Evolutionary conservation across 1,140 invertebrate species (phyloP).

Genomic region (Aphis craccivora): DNA sequence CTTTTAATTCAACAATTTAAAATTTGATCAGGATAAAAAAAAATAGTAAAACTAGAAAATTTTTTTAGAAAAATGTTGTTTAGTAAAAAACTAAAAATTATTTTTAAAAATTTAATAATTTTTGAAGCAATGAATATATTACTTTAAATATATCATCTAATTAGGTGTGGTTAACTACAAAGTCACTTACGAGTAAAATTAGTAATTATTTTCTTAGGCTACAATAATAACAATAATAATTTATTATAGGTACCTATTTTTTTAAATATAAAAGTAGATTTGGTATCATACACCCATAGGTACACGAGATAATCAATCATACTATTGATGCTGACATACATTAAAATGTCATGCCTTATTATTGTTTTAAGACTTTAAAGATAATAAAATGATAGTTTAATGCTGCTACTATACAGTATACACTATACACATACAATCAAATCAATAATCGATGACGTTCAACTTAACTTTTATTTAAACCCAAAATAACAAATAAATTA

Average conservation of each 20-base stretch:
- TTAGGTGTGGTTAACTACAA: neutral
- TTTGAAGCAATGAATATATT: too few relatives aligned
- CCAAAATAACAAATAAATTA: neutral
- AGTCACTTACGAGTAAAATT: neutral
- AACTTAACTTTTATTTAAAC: neutral
- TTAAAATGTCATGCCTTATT: neutral
- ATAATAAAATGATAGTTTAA: neutral
- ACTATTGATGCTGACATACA: neutral
- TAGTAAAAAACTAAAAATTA: too few relatives aligned
- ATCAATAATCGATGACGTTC: neutral
- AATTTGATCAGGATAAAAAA: too few relatives aligned
- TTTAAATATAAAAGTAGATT: neutral
- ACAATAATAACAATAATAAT: neutral
- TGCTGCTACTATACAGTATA: neutral
- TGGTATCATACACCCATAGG: neutral
- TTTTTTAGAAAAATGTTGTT: too few relatives aligned
- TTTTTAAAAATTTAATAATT: too few relatives aligned
- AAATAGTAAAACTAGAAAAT: too few relatives aligned
- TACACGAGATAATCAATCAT: neutral
- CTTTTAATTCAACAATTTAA: too few relatives aligned
- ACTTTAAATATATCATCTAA: too few relatives aligned
- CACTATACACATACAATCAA: neutral
- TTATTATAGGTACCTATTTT: neutral
- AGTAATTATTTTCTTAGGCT: neutral
- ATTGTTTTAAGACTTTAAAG: neutral